phyloP scores from a whole-genome alignment of 2,113 vertebrate species.

The Laticauda colubrina region DNA sequence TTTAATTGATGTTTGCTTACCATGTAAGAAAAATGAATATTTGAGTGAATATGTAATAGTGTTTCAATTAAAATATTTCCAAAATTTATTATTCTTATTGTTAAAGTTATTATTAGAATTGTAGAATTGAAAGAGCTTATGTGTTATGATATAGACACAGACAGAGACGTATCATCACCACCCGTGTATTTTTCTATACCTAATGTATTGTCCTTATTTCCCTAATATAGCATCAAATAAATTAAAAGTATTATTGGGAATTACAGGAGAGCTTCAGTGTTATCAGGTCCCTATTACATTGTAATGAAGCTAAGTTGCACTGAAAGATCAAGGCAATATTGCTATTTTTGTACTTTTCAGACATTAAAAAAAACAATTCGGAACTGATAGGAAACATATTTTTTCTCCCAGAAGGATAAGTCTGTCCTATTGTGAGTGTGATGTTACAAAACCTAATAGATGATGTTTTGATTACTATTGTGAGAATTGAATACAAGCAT shows the following conservation, averaged over 20 bases:
- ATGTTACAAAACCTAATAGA: background rate
- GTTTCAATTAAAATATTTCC: background rate
- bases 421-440: background rate
- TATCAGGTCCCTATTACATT: background rate
- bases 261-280: background rate
- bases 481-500: background rate
- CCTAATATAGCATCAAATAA: background rate
- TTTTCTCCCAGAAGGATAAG: background rate
- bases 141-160: background rate
- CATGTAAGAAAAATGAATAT: background rate
- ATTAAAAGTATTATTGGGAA: background rate
- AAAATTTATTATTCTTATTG: background rate
- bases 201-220: background rate
- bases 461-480: background rate
- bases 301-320: background rate
- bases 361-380: background rate
- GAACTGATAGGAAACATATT: background rate
- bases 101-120: background rate
- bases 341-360: background rate
- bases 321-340: background rate
- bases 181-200: background rate
- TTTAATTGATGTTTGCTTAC: background rate
- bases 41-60: background rate
- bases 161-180: background rate
- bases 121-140: background rate